phyloP scores from a whole-genome alignment of 2,888 invertebrate genomes.

The Choreutis nemorana region DNA sequence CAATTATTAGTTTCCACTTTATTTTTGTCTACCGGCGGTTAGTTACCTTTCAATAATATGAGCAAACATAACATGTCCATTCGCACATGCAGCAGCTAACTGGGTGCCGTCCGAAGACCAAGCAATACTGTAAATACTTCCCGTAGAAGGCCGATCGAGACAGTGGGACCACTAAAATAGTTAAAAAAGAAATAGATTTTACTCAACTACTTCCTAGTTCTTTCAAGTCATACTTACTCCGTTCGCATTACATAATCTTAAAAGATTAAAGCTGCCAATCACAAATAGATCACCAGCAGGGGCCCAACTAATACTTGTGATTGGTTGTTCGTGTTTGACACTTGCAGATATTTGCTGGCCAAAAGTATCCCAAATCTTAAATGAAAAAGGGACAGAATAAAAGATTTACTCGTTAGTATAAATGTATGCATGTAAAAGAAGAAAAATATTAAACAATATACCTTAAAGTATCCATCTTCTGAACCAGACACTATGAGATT shows the following conservation, averaged over 20 bases:
- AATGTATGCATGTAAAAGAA: too few species aligned
- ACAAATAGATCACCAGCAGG: conserved; percentile 91
- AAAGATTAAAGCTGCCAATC: conserved; percentile 91
- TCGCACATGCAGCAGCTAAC: conserved; percentile 93
- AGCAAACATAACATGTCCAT: conserved; percentile 89
- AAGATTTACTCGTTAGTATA: too few species aligned
- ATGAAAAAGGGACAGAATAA: too few species aligned
- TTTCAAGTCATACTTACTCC: conserved; percentile 71
- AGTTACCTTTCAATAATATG: conserved; percentile 85
- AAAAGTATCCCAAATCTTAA: conserved; percentile 88
- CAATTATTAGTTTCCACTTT: conserved; percentile 1
- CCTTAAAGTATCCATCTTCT: conserved; percentile 92
- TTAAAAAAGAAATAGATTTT: too few species aligned
- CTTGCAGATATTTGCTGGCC: conserved; percentile 90
- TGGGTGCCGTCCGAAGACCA: conserved; percentile 98
- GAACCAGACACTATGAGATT: conserved; percentile 94
- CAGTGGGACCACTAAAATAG: conserved; percentile 91
- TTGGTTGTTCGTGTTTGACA: conserved; percentile 85
- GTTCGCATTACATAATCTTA: conserved; percentile 90
- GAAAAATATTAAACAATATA: too few species aligned
- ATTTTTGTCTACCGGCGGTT: too few species aligned
- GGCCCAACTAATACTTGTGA: conserved; percentile 91
- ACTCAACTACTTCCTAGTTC: conserved; percentile 1
- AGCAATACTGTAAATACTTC: conserved; percentile 86
- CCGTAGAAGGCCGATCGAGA: conserved; percentile 86